Percentiles rank a stretch among this genome's conserved stretches.
phyloP scores from a whole-genome alignment of 2,113 vertebrate genomes.

The Dolichotis patagonum region DNA sequence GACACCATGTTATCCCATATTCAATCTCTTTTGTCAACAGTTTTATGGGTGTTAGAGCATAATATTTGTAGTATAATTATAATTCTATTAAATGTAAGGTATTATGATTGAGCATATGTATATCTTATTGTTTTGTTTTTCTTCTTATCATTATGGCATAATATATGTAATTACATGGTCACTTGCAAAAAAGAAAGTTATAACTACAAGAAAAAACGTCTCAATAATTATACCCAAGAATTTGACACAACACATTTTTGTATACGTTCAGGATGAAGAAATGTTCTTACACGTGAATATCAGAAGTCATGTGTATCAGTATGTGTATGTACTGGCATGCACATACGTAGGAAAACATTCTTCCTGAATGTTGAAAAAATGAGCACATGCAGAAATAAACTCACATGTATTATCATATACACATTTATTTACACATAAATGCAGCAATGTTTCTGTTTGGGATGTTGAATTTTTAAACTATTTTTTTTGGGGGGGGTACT shows the following conservation, averaged over 20 bases:
- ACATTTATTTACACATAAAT: not conserved
- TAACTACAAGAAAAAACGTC: not conserved
- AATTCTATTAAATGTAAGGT: not conserved
- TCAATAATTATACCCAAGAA: not conserved
- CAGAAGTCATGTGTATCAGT: not conserved
- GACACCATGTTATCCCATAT: not conserved
- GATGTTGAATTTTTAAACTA: not conserved
- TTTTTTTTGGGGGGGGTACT: too few species aligned
- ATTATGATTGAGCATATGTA: not conserved
- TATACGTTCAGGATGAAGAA: not conserved
- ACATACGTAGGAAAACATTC: not conserved
- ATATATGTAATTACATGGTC: not conserved
- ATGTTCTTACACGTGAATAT: not conserved
- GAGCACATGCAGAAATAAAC: not conserved
- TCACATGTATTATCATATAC: not conserved
- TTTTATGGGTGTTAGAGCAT: not conserved
- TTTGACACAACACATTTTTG: not conserved
- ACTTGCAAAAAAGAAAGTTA: not conserved
- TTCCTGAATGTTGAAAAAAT: not conserved
- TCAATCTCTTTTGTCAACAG: not conserved
- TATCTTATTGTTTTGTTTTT: not conserved
- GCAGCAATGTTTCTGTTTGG: not conserved
- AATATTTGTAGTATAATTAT: not conserved
- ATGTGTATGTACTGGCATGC: fast-evolving
- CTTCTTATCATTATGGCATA: not conserved